phyloP scores from a whole-genome alignment of 2,113 vertebrate genomes.

The Phycodurus eques region DNA sequence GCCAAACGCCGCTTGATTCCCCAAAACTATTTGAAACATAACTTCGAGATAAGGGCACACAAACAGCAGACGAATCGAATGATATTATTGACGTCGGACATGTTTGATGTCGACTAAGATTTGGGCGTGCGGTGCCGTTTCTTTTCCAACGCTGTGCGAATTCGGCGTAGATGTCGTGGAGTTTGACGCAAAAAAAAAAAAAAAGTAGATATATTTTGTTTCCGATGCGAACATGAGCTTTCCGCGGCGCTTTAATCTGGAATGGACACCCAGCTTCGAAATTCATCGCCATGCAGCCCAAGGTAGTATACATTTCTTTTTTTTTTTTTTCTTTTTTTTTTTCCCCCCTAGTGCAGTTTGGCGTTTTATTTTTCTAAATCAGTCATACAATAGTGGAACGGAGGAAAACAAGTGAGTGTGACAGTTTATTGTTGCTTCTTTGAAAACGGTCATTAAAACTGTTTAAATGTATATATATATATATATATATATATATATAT shows the following conservation, averaged over 20 bases:
- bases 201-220: neutral
- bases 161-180: neutral
- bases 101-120: neutral
- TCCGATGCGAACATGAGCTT: neutral
- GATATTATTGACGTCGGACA: neutral
- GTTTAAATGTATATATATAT: neutral
- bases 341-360: neutral
- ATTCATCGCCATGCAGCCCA: neutral
- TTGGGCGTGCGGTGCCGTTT: neutral
- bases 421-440: neutral
- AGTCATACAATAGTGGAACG: neutral
- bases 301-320: neutral
- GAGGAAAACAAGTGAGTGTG: neutral
- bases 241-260: neutral
- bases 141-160: neutral
- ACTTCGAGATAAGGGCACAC: neutral
- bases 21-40: conserved; percentile 1
- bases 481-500: no score
- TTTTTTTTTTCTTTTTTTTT: neutral
- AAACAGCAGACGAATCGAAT: neutral
- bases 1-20: conserved; percentile 1
- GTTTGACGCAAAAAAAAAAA: neutral
- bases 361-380: neutral
- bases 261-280: neutral
- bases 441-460: neutral